phyloP scores from a whole-genome alignment of 2,797 vertebrate genomes.

The Hippopotamyrus pictus region DNA sequence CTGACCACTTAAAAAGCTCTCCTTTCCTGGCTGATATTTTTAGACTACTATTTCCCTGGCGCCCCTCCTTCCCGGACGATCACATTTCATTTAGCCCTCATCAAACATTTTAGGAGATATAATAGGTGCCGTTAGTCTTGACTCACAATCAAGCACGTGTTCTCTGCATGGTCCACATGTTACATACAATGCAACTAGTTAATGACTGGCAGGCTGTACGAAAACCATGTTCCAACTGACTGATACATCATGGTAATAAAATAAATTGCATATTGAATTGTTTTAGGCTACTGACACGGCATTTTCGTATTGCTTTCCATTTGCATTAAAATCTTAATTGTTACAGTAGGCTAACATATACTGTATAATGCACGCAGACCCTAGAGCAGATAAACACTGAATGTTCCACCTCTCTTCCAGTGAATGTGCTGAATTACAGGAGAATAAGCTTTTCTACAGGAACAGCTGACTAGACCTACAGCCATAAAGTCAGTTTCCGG shows the following conservation, averaged over 20 bases:
- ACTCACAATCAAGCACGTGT: neutral
- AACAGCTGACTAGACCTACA: slow-evolving; percentile 9
- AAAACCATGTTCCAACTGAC: neutral
- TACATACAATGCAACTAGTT: neutral
- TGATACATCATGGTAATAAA: neutral
- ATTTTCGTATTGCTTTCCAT: too few relatives aligned
- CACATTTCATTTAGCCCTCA: slow-evolving; percentile 19
- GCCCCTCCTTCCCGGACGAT: neutral
- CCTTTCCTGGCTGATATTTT: slow-evolving; percentile 19
- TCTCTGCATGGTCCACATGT: neutral
- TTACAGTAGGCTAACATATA: neutral
- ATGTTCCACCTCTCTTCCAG: neutral
- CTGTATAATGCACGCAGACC: neutral
- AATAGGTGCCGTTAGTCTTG: slow-evolving; percentile 6
- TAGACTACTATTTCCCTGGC: neutral
- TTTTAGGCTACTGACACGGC: neutral
- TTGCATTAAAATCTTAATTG: neutral
- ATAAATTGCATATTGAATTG: neutral
- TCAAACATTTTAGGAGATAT: slow-evolving; percentile 2
- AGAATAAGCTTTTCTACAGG: neutral
- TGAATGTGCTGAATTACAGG: neutral
- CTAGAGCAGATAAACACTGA: neutral
- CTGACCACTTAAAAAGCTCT: slow-evolving; percentile 1
- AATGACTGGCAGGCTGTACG: neutral
- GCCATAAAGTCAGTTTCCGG: neutral